Evolutionary conservation across 1,140 invertebrate genomes (phyloP), one percentile per base, ranked within the genome.

Genomic region (Eumeta japonica): DNA sequence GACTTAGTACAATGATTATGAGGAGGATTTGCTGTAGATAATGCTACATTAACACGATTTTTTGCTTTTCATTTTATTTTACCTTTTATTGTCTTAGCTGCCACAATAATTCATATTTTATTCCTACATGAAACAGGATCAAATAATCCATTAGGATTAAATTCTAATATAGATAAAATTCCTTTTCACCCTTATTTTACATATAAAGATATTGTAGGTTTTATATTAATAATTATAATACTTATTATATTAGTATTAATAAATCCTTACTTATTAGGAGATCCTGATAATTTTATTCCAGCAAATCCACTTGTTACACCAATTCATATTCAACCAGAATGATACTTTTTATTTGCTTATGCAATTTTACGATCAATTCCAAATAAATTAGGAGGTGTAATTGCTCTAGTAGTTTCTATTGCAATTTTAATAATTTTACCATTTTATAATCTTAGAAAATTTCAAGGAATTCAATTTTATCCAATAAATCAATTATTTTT

Each of bases 321-420:
- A 2, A 49, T 72, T 13, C 83, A 84, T 66, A n/a, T n/a, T n/a
- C n/a, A n/a, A n/a, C n/a, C n/a, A n/a, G n/a, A n/a, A n/a, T n/a
- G n/a, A n/a, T n/a, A n/a, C n/a, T n/a, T n/a, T n/a, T n/a, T n/a
- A n/a, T n/a, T n/a, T n/a, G n/a, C n/a, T n/a, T n/a, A n/a, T 54
- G 79, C 83, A 10, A 86, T 87, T 75, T 48, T 86, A 53, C 82
- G 81, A 35, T 79, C 81, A 41, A n/a, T n/a, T n/a, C n/a, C n/a
- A n/a, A n/a, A n/a, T n/a, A n/a, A n/a, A n/a, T n/a, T n/a, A n/a
- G n/a, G n/a, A n/a, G n/a, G n/a, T n/a, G n/a, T n/a, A n/a, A n/a
- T n/a, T n/a, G n/a, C n/a, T n/a, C n/a, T n/a, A 83, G 41, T 80
- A 35, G 16, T 79, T 54, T 80, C 77, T 52, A 81, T 83, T 67